These are phyloP conservation scores for Micrastur ruficollis DNA, from an alignment of 2,797 vertebrate genomes.

Conservation along the genomic window DNA sequence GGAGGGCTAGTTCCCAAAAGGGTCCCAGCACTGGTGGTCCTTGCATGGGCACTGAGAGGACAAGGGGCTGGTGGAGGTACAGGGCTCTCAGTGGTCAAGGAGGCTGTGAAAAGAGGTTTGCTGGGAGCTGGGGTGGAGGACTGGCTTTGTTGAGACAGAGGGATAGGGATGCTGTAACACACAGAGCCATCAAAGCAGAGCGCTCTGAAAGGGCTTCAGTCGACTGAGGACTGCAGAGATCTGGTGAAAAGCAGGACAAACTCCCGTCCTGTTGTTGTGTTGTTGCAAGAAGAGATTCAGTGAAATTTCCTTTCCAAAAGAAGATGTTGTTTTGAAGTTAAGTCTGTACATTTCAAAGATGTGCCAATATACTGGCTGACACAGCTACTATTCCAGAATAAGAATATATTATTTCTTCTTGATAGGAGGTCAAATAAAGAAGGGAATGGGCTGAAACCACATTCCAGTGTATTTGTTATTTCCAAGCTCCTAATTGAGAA, in stretches of 20 bases:
- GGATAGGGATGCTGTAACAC: neutral
- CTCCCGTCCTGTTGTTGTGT: neutral
- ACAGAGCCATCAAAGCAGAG: neutral
- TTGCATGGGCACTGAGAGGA: neutral
- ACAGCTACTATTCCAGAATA: neutral
- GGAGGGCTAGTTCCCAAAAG: neutral
- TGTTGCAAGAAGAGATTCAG: neutral
- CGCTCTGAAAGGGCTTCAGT: neutral
- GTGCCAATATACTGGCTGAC: neutral
- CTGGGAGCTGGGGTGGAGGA: neutral
- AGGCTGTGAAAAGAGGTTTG: neutral
- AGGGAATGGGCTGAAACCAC: neutral
- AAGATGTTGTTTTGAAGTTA: conserved; percentile 5
- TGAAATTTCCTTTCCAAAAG: neutral
- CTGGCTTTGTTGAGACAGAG: neutral
- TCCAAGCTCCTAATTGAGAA: conserved; percentile 43
- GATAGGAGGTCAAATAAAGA: conserved; percentile 19
- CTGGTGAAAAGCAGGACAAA: neutral
- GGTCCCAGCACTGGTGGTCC: too few relatives aligned
- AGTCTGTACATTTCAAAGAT: neutral
- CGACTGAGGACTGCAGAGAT: fast-evolving
- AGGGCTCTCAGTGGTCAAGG: neutral
- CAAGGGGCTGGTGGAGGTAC: neutral
- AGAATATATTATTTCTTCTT: neutral
- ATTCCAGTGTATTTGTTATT: conserved; percentile 52